A percentile compares a stretch with the other conserved stretches of the same genome.
phyloP scores from a whole-genome alignment of 2,888 invertebrate genomes.

The Beris chalybata region DNA sequence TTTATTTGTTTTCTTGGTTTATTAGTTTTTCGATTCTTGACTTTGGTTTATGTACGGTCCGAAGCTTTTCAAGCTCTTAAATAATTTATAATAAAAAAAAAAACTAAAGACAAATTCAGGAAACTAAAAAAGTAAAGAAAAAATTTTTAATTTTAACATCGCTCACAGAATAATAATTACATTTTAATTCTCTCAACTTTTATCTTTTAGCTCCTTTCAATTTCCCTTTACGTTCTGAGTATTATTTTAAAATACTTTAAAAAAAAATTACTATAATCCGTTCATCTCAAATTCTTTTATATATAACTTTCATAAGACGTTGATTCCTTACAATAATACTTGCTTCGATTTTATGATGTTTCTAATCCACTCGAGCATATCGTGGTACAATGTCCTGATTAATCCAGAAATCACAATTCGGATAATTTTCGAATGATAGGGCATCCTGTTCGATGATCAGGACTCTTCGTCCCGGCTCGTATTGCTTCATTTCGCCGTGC shows the following conservation, averaged over 20 bases:
- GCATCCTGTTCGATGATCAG: conserved; percentile 73
- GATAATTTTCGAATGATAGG: conserved; percentile 65
- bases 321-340: too few species aligned
- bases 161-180: conserved; percentile 28
- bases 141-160: conserved; percentile 9
- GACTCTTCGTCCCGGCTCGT: conserved; percentile 61
- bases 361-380: conserved; percentile 74
- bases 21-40: conserved; percentile 14
- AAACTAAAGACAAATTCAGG: conserved; percentile 25
- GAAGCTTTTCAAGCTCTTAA: conserved; percentile 29
- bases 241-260: conserved; percentile 17
- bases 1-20: not conserved
- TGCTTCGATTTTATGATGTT: not conserved
- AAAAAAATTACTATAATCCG: too few species aligned
- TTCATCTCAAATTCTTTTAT: too few species aligned
- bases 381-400: conserved; percentile 72
- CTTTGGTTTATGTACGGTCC: conserved; percentile 29
- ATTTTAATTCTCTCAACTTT: conserved; percentile 4
- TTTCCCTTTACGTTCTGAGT: conserved; percentile 10
- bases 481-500: conserved; percentile 71
- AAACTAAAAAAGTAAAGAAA: conserved; percentile 16
- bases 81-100: conserved; percentile 26
- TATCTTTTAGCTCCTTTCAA: not conserved
- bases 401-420: conserved; percentile 78
- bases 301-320: too few species aligned